A percentile compares a stretch with the other conserved stretches of the same genome.
Conservation (phyloP, 1,140 invertebrate species). For the Armadillidium nasatum region DNA sequence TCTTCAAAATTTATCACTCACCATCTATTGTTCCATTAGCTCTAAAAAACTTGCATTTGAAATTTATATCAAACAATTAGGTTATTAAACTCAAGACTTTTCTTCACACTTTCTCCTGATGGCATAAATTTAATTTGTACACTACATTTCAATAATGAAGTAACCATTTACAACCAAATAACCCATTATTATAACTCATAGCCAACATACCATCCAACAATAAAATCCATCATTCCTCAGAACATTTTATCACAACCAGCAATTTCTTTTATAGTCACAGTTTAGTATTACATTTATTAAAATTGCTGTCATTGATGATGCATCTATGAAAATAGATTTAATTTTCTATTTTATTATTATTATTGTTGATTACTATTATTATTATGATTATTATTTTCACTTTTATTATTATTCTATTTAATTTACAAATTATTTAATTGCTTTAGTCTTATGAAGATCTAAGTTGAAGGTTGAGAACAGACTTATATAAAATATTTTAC, state of each 20-base stretch:
- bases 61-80: no score
- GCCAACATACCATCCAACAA: neutral
- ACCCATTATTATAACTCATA: neutral
- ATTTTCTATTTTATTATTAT: neutral
- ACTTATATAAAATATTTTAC: no score
- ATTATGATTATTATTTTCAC: neutral
- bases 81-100: neutral
- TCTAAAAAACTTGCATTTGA: no score
- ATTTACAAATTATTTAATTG: no score
- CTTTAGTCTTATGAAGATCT: no score
- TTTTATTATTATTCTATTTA: neutral
- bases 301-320: neutral
- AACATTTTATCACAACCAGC: neutral
- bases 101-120: neutral
- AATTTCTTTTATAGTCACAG: neutral
- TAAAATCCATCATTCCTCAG: neutral
- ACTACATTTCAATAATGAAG: neutral
- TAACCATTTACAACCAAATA: neutral
- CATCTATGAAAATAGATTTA: neutral
- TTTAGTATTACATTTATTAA: neutral
- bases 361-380: neutral
- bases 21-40: no score
- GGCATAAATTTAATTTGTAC: neutral
- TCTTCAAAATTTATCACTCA: no score
- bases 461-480: no score